Conservation (phyloP, 2,113 vertebrate genomes). For the Myotis davidii region DNA sequence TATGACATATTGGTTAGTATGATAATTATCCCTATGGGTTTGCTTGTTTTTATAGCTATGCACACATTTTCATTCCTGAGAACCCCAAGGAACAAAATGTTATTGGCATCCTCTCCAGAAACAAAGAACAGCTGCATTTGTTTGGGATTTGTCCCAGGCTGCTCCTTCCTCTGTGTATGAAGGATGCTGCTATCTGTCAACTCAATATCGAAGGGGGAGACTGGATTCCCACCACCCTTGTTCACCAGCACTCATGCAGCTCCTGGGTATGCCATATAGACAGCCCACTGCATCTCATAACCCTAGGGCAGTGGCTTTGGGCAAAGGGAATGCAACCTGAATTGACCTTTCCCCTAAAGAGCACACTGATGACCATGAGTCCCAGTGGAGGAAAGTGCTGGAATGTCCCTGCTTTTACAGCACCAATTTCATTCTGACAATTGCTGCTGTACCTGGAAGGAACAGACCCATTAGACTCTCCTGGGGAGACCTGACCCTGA, state of each 20-base stretch:
- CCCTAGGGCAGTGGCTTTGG: background rate
- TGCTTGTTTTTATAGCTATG: conserved; percentile 70
- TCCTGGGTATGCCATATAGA: background rate
- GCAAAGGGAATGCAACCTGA: background rate
- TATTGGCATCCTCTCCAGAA: conserved; percentile 74
- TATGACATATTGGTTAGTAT: conserved; percentile 40
- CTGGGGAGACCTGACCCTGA: background rate
- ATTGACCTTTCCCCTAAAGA: background rate
- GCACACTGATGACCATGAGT: background rate
- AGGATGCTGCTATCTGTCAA: conserved; percentile 34
- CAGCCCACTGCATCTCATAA: background rate
- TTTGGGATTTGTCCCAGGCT: conserved; percentile 70
- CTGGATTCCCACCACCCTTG: background rate
- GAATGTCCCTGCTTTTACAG: background rate
- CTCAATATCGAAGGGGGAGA: background rate
- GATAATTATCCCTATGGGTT: conserved; percentile 55
- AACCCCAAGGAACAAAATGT: conserved; percentile 77
- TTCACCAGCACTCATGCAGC: background rate
- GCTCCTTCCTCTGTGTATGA: conserved; percentile 48
- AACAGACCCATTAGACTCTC: background rate
- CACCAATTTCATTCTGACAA: background rate
- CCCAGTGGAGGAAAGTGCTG: background rate
- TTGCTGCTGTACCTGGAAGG: background rate
- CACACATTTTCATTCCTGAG: conserved; percentile 63
- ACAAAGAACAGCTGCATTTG: conserved; percentile 76